Base-by-base conservation (phyloP, 2,113 vertebrate genomes). In the Trogon surrucura region DNA sequence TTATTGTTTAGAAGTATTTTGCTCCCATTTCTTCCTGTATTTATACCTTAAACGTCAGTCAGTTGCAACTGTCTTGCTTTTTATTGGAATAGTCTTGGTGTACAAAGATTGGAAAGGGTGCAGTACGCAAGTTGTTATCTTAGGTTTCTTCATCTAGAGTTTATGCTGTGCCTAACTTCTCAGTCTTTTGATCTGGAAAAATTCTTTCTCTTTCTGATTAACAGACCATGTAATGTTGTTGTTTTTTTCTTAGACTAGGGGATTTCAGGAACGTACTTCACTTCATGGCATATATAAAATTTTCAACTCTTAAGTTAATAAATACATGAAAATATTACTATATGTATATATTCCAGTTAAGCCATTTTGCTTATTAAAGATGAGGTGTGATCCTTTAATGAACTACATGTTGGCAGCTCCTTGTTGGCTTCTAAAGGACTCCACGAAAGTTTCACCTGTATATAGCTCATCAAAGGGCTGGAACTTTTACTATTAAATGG, bases 331-430 rank as follows among this genome's bases (percentile, higher is more conserved):
- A 66, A 78, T 86, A 22, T 53, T 61, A 41, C 41, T 83, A 7
- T 23, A 19, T 57, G 6, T 64, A 9, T 66, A 11, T 85, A 32
- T 88, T 89, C 51, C 71, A 85, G 5, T 88, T 96, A 96, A 97
- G 50, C 45, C n/a, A 54, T 96, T 96, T 95, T 94, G 32, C 66
- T 67, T 95, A 21, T 80, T 92, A 84, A 27, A 54, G 79, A n/a
- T 93, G 36, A 88, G 53, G 30, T 61, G 27, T 67, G 62, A 69
- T 92, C 82, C 19, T 89, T 60, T 92, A 75, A 84, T 94, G 20
- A 85, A 34, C 22, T 73, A 11, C 23, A 4, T 30, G 29, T 72
- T 93, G 80, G 15, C 65, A 69, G 29, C 41, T 91, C 58, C 53
- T 27, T 30, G 10, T 45, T 91, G 73, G 23, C 62, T 85, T 89